A percentile compares a stretch with the other conserved stretches of the same genome.
phyloP scores from a whole-genome alignment of 2,113 vertebrate species.

The Strix uralensis region DNA sequence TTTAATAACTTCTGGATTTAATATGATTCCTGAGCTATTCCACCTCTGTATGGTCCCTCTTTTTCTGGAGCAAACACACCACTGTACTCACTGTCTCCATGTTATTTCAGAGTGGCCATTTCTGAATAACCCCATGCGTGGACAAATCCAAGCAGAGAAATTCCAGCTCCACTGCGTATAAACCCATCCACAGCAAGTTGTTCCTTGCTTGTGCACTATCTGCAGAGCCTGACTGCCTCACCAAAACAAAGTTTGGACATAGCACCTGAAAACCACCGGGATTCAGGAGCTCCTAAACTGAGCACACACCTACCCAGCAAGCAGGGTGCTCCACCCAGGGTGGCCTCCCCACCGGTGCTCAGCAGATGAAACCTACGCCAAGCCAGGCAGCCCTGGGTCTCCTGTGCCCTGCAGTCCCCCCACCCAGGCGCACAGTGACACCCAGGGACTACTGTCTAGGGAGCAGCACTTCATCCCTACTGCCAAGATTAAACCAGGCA shows the following conservation, averaged over 20 bases:
- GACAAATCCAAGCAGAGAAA: not conserved
- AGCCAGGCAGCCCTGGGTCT: not conserved
- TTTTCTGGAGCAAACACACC: not conserved
- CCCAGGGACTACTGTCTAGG: fast-evolving
- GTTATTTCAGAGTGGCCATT: not conserved
- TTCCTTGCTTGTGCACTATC: not conserved
- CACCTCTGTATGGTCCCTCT: not conserved
- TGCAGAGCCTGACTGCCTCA: not conserved
- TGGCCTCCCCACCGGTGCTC: fast-evolving
- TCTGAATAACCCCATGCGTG: not conserved
- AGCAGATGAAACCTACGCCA: not conserved
- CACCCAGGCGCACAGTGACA: fast-evolving
- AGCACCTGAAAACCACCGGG: not conserved
- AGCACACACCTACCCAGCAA: not conserved
- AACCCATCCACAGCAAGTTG: not conserved
- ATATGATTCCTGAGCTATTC: not conserved
- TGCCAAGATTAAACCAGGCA: not conserved
- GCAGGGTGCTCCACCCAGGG: fast-evolving
- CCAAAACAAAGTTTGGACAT: not conserved
- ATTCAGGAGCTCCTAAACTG: not conserved
- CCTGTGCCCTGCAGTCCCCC: not conserved
- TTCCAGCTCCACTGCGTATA: not conserved
- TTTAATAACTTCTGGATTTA: not conserved
- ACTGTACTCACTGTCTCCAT: fast-evolving
- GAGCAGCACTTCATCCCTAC: not conserved